Evolutionary conservation across 2,113 vertebrate species (phyloP), one percentile per base, ranked within the genome.

Genomic region (Donacobius atricapilla): DNA sequence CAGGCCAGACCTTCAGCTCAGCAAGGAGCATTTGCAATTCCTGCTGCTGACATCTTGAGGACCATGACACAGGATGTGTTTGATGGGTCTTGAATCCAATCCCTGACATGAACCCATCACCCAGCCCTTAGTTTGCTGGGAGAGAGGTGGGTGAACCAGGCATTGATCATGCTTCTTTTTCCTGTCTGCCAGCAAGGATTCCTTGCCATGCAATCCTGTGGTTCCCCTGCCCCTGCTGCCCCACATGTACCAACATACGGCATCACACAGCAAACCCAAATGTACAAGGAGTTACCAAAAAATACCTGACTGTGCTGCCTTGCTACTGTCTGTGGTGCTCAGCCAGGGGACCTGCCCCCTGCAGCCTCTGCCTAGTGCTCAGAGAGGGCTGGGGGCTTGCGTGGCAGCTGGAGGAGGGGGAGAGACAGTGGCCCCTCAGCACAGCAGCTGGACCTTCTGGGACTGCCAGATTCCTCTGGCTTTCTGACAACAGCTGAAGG

Each of bases 231-330:
- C 48, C 48, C 23, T 7, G 44, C 56, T 58, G 39, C 54, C 60
- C 53, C 7, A 1, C 3, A 0, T 5, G 2, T 4, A 2, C 53
- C n/a, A 31, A 13, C n/a, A 3, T 2, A 1, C 0, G 5, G 25
- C 75, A 39, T 11, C 7, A 5, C 6, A 3, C 1, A 3, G 28
- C 39, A 60, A 30, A 15, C 25, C 16, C 72, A 47, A 48, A 42
- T 1, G 1, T 6, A 31, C 4, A 0, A 22, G 68, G 11, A 61
- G 9, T 2, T 27, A 50, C 3, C 3, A 0, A 11, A 61, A 42
- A 27, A 2, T 22, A 33, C 16, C n/a, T 0, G 1, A 20, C 70
- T 0, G 0, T 6, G 3, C 31, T 39, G n/a, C 17, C 54, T 58
- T 27, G 54, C 33, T 20, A n/a, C 23, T 30, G 40, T 57, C 60